phyloP scores from a whole-genome alignment of 2,888 invertebrate genomes.

The Temnothorax unifasciatus region DNA sequence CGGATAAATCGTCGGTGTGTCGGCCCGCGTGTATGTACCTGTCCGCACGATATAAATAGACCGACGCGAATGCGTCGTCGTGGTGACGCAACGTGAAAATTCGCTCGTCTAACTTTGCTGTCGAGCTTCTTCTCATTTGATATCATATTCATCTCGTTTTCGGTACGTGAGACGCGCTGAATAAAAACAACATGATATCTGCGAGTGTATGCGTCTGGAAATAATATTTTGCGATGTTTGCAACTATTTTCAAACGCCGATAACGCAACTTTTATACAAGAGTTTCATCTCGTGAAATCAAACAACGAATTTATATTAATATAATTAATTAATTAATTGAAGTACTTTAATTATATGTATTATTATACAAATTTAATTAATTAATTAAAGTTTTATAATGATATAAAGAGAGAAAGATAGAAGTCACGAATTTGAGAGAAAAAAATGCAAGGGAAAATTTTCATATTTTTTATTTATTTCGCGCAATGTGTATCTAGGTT shows the following conservation, averaged over 20 bases:
- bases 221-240: background rate
- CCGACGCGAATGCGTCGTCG: constrained; percentile 42
- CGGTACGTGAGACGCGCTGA: background rate
- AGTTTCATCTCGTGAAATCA: background rate
- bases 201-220: background rate
- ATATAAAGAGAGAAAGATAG: background rate
- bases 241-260: background rate
- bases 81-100: constrained; percentile 65
- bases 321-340: constrained; percentile 1
- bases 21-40: constrained; percentile 48
- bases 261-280: background rate
- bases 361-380: background rate
- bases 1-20: constrained; percentile 46
- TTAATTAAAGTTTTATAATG: background rate
- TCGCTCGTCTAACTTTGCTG: constrained; percentile 37
- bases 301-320: background rate
- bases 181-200: background rate
- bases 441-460: background rate
- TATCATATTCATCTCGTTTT: constrained; percentile 24
- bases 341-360: background rate
- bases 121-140: constrained; percentile 15
- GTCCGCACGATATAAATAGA: constrained; percentile 61
- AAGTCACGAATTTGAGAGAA: background rate
- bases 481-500: background rate
- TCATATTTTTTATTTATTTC: background rate